Evolutionary conservation across 1,140 invertebrate genomes (phyloP), one percentile per base, ranked within the genome.

Genomic region (Alviniconcha marisindica): DNA sequence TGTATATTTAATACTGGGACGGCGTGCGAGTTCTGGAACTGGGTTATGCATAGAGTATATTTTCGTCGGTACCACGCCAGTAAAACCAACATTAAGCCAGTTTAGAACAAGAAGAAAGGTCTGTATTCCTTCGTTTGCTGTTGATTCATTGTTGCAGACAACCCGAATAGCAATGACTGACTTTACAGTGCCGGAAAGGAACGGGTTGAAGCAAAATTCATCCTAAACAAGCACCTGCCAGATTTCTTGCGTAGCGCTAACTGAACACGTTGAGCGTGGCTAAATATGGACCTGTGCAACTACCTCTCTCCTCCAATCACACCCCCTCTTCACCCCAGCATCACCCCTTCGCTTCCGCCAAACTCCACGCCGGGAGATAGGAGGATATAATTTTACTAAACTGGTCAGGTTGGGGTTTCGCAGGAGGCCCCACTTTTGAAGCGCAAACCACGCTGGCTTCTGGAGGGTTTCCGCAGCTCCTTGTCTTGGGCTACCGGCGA

Each of bases 211-310:
- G n/a, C n/a, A n/a, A n/a, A n/a, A 66, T 66, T 33, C 63, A 66
- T 12, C 28, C 63, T 5, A 33, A 66, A 66, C 63, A 12, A 33
- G 63, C 36, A 36, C 33, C 69, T 80, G 28, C 78, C 78, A n/a
- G 40, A 60, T 80, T 44, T 66, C 78, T 80, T 33, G 56, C 28
- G 56, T 36, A 33, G 78, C 60, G 69, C 78, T 80, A 31, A 66
- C 56, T 66, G 56, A 66, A 66, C 78, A 28, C 31, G 56, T 21
- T 44, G 18, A 44, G 10, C 18, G 44, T 48, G 80, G 24, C 71
- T 82, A 74, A 82, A 82, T 82, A 82, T 82, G 80, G 80, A 44
- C 63, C n/a, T 42, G 66, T 1, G 71, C 80, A 54, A 44, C 80
- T 42, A 5, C 51, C 80, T 21, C 79, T n/a, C 69, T 24, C 79